Conservation (phyloP, 1,140 invertebrate genomes). For the Bombus cullumanus region DNA sequence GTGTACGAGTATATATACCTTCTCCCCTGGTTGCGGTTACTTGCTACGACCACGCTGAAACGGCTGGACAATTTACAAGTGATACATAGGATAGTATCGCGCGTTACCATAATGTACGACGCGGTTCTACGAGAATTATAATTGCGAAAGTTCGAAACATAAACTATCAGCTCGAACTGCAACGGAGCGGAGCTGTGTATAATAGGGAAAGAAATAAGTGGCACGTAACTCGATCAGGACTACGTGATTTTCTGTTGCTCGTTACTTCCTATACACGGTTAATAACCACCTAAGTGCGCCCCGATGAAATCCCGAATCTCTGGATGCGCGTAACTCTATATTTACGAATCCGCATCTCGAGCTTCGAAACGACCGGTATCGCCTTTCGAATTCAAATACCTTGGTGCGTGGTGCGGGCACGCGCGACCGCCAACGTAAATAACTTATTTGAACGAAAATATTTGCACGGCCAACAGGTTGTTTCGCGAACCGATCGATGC, state of each 20-base stretch:
- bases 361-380: neutral
- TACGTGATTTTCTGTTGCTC: neutral
- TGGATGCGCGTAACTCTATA: neutral
- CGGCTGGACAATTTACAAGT: constrained; percentile 36
- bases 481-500: neutral
- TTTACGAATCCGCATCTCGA: neutral
- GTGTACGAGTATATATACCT: neutral
- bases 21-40: constrained; percentile 10
- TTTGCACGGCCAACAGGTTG: constrained; percentile 47
- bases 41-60: constrained; percentile 8
- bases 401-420: neutral
- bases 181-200: neutral
- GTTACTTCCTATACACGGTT: constrained; percentile 2
- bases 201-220: neutral
- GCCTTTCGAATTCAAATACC: neutral
- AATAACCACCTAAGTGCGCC: neutral
- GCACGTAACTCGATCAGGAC: neutral
- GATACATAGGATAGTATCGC: constrained; percentile 23
- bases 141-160: constrained; percentile 44
- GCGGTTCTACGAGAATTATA: constrained; percentile 38
- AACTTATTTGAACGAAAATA: constrained; percentile 36
- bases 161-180: constrained; percentile 25
- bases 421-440: constrained; percentile 18
- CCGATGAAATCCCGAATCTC: constrained; percentile 3
- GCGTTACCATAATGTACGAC: constrained; percentile 16